Evolutionary conservation across 2,888 invertebrate species (phyloP).

Genomic region (Tenthredo notha): DNA sequence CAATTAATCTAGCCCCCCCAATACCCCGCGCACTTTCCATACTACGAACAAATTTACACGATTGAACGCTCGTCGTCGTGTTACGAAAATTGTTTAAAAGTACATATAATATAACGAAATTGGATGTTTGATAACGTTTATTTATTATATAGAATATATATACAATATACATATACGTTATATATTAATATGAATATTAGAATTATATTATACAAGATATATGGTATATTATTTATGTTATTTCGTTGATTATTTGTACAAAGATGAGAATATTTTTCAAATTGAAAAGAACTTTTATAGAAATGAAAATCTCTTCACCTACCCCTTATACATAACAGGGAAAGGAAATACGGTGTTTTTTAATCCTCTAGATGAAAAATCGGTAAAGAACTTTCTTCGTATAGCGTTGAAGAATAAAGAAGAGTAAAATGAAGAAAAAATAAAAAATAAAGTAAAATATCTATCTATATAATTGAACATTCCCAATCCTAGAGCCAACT

Average conservation of each 20-base stretch:
- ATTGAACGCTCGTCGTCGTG: neutral
- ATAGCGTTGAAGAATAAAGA: neutral
- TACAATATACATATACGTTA: no score
- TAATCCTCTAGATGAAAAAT: neutral
- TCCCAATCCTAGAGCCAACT: conserved; percentile 1
- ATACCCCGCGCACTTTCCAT: neutral
- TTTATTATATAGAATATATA: neutral
- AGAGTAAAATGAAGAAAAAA: neutral
- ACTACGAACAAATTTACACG: conserved; percentile 11
- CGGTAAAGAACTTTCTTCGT: neutral
- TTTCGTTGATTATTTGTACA: neutral
- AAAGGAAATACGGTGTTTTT: neutral
- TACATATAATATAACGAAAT: neutral
- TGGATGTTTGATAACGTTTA: neutral
- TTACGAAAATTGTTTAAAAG: neutral
- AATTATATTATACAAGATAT: neutral
- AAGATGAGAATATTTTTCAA: neutral
- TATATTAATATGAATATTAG: neutral
- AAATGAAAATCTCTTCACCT: neutral
- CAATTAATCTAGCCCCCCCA: neutral
- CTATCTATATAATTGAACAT: neutral
- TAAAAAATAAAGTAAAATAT: neutral
- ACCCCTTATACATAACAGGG: no score
- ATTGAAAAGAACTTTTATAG: conserved; percentile 1
- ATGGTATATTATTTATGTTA: neutral